Evolutionary conservation across 2,888 invertebrate species (phyloP), one percentile per base, ranked within the genome.

Genomic region (Drosophila paracracens): DNA sequence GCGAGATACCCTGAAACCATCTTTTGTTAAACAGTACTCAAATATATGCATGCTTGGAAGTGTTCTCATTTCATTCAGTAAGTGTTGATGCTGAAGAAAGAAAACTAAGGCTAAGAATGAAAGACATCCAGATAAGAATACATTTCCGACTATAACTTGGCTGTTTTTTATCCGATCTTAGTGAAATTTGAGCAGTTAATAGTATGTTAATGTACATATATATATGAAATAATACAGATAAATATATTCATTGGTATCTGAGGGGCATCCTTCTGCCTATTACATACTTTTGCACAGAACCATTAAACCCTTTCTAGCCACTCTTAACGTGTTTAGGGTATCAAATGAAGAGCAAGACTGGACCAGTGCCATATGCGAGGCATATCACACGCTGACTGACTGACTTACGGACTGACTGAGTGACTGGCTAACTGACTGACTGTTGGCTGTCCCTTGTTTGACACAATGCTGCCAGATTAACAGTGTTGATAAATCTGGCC

Each of bases 391-490:
- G 61, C 57, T 40, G 38, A 13, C 66, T 31, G 56, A n/a, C 40
- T 35, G n/a, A 69, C 73, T 64, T 50, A 52, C 48, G 36, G 56
- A 81, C 46, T n/a, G 31, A 35, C 43, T 25, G 18, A n/a, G 31
- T 43, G 40, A n/a, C 40, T 46, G 27, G 67, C 76, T 61, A 48
- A 50, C 51, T 46, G 56, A 83, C 29, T 29, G 57, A 38, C 38
- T 57, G 57, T 21, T 57, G 79, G 79, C 85, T 86, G 90, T 92
- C 90, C 90, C 91, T 90, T 91, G 91, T 92, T 91, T 92, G 92
- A 92, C 92, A 92, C 92, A 92, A 92, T 92, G 90, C 90, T 85
- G 78, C 86, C 81, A 91, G 92, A 92, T 92, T 91, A 91, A 90
- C 88, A 88, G 81, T 84, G 76, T 80, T 82, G 92, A 92, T 92